Evolutionary conservation across 2,797 vertebrate genomes (phyloP), one percentile per base, ranked within the genome.

Genomic region (Microctenopoma lineatum): DNA sequence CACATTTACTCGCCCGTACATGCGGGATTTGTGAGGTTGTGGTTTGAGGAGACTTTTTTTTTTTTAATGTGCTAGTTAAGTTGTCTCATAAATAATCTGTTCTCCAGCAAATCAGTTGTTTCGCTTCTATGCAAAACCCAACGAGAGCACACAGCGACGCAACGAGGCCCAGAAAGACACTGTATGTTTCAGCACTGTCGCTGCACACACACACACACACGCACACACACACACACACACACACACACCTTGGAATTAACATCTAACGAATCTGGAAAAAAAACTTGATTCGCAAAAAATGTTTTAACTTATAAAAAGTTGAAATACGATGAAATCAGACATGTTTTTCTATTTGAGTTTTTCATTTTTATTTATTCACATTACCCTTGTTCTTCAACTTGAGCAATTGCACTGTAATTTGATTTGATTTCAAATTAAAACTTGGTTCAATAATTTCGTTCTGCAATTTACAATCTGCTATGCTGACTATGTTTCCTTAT

Each of bases 101-200:
- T 72, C 65, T 77, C 36, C 62, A 77, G 76, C 48, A 73, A 86
- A 88, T 82, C 75, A 81, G 71, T 87, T 58, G 80, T 88, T 87
- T 87, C 77, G 81, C 87, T 87, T 87, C 91, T 92, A 92, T 91
- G 90, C 90, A 92, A 91, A 88, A 83, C 77, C 72, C 67, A 80
- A 80, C 45, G 75, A 83, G 79, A 76, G 63, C 63, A 83, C 59
- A 79, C 44, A 73, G 75, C 15, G 39, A 84, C 67, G 71, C 79
- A 57, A 27, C 62, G 26, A 83, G 84, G 81, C 83, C 85, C 62
- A 46, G 64, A 54, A 63, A 77, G 62, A 78, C 85, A 75, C 71
- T 76, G 66, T 77, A 53, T 68, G 70, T 73, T 54, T 71, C 63
- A 80, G 75, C 73, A 80, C 73, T 68, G 59, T 27, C 59, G 51